These are phyloP conservation scores for Tarsius wallacei DNA, from an alignment of 2,797 vertebrate species.

Conservation along the genomic window DNA sequence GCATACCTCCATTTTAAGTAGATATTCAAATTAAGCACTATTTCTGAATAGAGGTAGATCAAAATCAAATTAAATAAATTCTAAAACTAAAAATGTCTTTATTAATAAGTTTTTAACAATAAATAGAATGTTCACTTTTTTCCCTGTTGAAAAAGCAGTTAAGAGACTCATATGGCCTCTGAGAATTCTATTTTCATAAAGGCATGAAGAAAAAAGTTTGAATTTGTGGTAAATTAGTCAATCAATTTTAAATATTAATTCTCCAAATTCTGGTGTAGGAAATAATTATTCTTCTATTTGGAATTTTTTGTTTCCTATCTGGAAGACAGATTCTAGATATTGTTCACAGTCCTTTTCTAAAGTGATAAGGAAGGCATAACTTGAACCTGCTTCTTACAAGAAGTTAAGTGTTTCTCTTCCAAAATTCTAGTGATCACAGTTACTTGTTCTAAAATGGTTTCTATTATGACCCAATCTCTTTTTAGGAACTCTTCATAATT, in stretches of 20 bases:
- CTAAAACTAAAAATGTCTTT: slow-evolving; percentile 18
- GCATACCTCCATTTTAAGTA: slow-evolving; percentile 20
- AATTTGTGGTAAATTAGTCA: not conserved
- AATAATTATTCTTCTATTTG: not conserved
- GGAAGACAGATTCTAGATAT: not conserved
- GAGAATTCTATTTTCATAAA: slow-evolving; percentile 67
- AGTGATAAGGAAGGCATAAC: not conserved
- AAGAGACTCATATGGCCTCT: not conserved
- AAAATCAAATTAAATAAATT: slow-evolving; percentile 73
- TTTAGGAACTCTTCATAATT: slow-evolving; percentile 15
- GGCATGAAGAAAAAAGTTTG: not conserved
- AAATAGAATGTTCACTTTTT: slow-evolving; percentile 51
- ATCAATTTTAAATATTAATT: slow-evolving; percentile 59
- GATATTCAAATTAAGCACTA: slow-evolving; percentile 42
- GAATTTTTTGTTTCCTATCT: not conserved
- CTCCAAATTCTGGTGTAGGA: not conserved
- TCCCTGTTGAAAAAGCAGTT: not conserved
- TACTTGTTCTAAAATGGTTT: slow-evolving; percentile 32
- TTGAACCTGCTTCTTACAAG: not conserved
- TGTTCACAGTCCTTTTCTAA: not conserved
- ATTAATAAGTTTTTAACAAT: not conserved
- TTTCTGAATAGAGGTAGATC: not conserved
- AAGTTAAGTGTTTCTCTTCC: not conserved
- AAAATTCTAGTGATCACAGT: not conserved
- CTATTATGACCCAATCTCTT: slow-evolving; percentile 4